These are phyloP conservation scores for Zosterops pallidus DNA, from an alignment of 2,113 vertebrate genomes.

Conservation along the genomic window DNA sequence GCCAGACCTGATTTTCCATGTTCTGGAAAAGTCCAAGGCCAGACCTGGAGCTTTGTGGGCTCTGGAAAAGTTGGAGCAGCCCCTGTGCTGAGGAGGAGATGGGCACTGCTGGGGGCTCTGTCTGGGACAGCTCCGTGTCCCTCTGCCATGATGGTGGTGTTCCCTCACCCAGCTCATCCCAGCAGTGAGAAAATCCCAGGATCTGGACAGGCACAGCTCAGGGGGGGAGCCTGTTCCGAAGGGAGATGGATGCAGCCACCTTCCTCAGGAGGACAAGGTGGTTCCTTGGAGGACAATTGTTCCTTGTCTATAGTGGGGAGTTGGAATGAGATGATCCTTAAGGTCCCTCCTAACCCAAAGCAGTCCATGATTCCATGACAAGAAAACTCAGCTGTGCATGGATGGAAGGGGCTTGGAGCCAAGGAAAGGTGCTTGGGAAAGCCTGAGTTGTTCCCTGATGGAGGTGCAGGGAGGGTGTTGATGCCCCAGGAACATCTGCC, in stretches of 20 bases:
- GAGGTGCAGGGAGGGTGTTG: background rate
- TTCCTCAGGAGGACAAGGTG: background rate
- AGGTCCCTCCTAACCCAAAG: background rate
- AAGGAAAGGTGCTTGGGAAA: background rate
- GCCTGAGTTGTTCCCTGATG: background rate
- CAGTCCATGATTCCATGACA: background rate
- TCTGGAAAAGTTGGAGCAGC: background rate
- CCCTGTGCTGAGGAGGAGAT: background rate
- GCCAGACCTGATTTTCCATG: background rate
- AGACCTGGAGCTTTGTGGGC: fast-evolving
- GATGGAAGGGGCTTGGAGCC: background rate
- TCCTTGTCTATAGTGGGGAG: background rate
- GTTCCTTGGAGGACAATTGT: background rate
- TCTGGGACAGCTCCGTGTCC: background rate
- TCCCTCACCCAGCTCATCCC: background rate
- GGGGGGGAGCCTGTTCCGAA: fast-evolving
- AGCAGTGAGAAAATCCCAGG: background rate
- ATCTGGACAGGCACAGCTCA: background rate
- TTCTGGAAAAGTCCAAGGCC: background rate
- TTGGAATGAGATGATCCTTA: background rate
- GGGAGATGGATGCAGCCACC: background rate
- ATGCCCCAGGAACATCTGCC: background rate
- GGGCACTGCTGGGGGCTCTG: background rate
- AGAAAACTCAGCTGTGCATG: background rate
- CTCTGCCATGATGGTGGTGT: fast-evolving